Percentiles rank a stretch among this genome's conserved stretches.
These are phyloP conservation scores for Sinhomidia bicolor DNA, from an alignment of 2,888 invertebrate species.

Conservation along the genomic window DNA sequence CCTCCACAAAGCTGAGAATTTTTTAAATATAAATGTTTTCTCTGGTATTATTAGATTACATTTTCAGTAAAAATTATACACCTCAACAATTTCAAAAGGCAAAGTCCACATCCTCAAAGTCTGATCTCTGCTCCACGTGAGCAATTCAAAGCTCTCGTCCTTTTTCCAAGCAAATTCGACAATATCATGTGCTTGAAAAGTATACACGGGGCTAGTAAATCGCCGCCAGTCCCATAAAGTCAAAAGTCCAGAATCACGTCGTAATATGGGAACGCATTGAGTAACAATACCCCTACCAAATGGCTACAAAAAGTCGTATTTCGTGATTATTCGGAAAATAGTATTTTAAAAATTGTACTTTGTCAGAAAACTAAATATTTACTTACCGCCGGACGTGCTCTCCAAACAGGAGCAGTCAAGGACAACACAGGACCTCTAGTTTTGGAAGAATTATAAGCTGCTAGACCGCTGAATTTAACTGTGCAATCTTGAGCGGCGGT, in stretches of 20 bases:
- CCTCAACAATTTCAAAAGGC: slow-evolving; percentile 78
- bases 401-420: slow-evolving; percentile 94
- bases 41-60: too few species aligned
- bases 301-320: slow-evolving; percentile 87
- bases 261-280: slow-evolving; percentile 94
- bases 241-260: slow-evolving; percentile 91
- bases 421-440: slow-evolving; percentile 91
- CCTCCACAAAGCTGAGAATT: slow-evolving; percentile 68
- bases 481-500: slow-evolving; percentile 98
- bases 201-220: slow-evolving; percentile 77
- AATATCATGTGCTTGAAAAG: slow-evolving; percentile 92
- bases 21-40: too few species aligned
- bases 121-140: slow-evolving; percentile 98
- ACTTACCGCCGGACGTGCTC: slow-evolving; percentile 91
- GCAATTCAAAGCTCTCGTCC: slow-evolving; percentile 88
- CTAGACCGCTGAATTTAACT: slow-evolving; percentile 96
- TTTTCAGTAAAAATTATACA: slow-evolving; percentile 28
- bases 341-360: too few species aligned
- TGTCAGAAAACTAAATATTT: too few species aligned
- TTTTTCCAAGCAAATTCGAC: slow-evolving; percentile 97
- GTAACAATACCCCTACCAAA: slow-evolving; percentile 96
- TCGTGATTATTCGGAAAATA: too few species aligned
- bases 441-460: slow-evolving; percentile 87
- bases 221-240: slow-evolving; percentile 86
- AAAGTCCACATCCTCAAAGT: slow-evolving; percentile 91